A percentile compares a stretch with the other conserved stretches of the same genome.
Conservation (phyloP, 64 coral and sea anemone genomes). For the Porites lutea region DNA sequence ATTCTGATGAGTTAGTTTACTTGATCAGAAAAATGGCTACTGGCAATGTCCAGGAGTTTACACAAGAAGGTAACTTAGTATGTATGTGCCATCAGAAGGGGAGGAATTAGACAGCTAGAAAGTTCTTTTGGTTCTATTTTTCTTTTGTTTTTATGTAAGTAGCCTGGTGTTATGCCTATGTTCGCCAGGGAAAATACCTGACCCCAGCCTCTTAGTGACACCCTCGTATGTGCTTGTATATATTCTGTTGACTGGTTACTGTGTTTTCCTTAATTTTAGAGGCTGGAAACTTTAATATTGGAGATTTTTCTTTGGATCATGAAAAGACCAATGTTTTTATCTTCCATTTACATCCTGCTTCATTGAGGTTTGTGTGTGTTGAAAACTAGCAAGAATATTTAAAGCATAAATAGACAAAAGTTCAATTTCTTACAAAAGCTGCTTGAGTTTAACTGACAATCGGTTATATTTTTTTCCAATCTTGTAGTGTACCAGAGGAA, state of each 20-base stretch:
- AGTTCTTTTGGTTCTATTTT: too few species aligned
- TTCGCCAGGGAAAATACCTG: too few species aligned
- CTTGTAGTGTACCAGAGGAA: neutral
- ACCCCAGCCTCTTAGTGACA: too few species aligned
- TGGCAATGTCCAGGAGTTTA: slow-evolving; percentile 47
- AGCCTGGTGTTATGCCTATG: too few species aligned
- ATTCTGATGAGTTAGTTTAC: slow-evolving; percentile 10
- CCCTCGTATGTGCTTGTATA: too few species aligned
- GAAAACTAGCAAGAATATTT: too few species aligned
- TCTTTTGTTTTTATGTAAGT: too few species aligned
- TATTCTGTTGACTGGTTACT: too few species aligned
- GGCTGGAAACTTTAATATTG: slow-evolving; percentile 12
- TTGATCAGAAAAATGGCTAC: slow-evolving; percentile 23
- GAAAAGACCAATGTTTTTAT: slow-evolving; percentile 80
- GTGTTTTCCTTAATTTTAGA: neutral
- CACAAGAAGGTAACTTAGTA: neutral
- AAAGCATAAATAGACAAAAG: too few species aligned
- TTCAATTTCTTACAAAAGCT: too few species aligned
- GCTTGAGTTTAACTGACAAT: neutral
- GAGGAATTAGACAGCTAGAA: too few species aligned
- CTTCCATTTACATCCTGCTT: slow-evolving; percentile 68
- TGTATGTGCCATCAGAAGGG: neutral
- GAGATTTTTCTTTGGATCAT: slow-evolving; percentile 45
- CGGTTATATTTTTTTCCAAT: neutral
- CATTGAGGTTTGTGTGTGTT: slow-evolving; percentile 46